phyloP scores from a whole-genome alignment of 2,888 invertebrate genomes.

The Nycteola revayana region DNA sequence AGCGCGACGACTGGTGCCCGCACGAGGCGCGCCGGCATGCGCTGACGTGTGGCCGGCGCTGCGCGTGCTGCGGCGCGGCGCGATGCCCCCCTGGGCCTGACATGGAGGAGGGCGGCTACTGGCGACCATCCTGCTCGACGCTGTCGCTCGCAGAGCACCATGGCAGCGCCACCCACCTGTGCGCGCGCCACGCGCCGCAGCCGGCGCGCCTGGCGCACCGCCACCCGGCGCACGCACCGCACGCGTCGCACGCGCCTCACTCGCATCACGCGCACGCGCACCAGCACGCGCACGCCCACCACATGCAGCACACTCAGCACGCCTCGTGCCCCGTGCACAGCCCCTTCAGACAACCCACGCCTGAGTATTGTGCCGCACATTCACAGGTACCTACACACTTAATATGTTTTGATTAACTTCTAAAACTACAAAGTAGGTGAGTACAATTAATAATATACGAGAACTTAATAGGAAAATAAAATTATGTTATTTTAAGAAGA shows the following conservation, averaged over 20 bases:
- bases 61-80: conserved; percentile 80
- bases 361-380: conserved; percentile 75
- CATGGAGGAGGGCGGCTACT: conserved; percentile 78
- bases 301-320: conserved; percentile 67
- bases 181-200: conserved; percentile 71
- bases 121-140: conserved; percentile 79
- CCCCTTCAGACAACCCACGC: conserved; percentile 85
- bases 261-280: conserved; percentile 69
- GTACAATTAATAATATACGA: no score
- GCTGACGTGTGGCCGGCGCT: conserved; percentile 78
- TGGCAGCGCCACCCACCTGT: conserved; percentile 71
- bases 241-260: conserved; percentile 55
- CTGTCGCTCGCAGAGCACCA: conserved; percentile 76
- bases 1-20: conserved; percentile 79
- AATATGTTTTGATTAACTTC: no score
- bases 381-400: conserved; percentile 77
- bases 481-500: no score
- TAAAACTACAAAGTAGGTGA: no score
- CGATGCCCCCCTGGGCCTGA: conserved; percentile 75
- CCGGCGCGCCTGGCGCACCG: conserved; percentile 66
- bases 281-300: conserved; percentile 73
- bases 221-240: conserved; percentile 69
- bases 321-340: conserved; percentile 88
- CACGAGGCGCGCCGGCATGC: conserved; percentile 79
- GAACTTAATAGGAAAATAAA: no score